Base-by-base conservation (phyloP, 2,113 vertebrate genomes). In the Strix uralensis region DNA sequence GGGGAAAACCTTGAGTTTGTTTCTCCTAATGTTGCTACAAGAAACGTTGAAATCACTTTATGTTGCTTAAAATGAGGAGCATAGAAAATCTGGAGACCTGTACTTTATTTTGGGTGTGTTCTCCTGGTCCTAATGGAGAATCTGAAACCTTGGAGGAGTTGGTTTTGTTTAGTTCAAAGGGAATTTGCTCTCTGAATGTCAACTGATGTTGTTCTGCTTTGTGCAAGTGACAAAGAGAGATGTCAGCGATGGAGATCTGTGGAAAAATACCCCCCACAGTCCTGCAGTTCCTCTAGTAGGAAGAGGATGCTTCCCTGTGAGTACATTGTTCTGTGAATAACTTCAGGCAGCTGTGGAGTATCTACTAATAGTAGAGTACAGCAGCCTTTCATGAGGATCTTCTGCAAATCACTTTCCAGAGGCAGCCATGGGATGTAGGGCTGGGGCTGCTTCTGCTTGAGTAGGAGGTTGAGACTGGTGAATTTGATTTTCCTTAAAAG, bases 381-480 rank as follows among this genome's bases (percentile, higher is more conserved):
- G 52, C 36, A 70, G 61, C 66, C 46, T 66, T 44, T 34, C 9
- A 1, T 0, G 5, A 61, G 52, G 38, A 55, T 27, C 38, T 49
- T 11, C 42, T 42, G 44, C n/a, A 46, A 15, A 30, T 26, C 36
- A 2, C 38, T 47, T 47, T 13, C 58, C 42, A 44, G 26, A 5
- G 2, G 2, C 51, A 67, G 69, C 49, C 10, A 0, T 1, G 13
- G 46, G 30, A 4, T 51, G 16, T 51, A 40, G 23, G 51, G 22
- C 40, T 58, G 38, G 40, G 46, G 42, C 83, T 67, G 71, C 49
- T 72, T 7, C 47, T 42, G 21, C 58, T 26, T 9, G 18, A 38
- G 18, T 16, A 17, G 27, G n/a, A 81, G 38, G 5, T 20, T 32
- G 54, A 18, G 21, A 4, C 51, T 25, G 38, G 7, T n/a, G 29